Conservation (phyloP, 2,888 invertebrate genomes). For the Harpalus rufipes region DNA sequence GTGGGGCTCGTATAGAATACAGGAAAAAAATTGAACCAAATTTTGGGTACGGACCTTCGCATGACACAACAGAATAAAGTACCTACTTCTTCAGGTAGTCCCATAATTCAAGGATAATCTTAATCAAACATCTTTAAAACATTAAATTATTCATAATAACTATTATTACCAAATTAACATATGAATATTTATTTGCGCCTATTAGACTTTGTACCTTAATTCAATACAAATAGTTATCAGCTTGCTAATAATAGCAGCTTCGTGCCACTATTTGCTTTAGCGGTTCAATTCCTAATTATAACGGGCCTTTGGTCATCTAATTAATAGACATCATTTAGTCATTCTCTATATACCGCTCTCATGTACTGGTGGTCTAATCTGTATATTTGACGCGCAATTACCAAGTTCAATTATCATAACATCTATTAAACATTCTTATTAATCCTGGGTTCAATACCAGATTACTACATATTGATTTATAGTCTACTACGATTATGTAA, state of each 20-base stretch:
- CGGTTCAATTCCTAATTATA: not conserved
- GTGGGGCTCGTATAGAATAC: too few relatives aligned
- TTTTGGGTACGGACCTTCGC: too few relatives aligned
- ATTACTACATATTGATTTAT: not conserved
- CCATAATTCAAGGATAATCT: too few relatives aligned
- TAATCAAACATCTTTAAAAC: too few relatives aligned
- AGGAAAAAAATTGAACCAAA: too few relatives aligned
- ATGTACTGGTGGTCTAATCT: not conserved
- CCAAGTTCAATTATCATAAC: not conserved
- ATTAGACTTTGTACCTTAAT: not conserved
- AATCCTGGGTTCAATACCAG: not conserved
- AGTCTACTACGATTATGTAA: not conserved
- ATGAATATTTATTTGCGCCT: not conserved
- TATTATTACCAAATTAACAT: not conserved
- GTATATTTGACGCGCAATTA: not conserved
- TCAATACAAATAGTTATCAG: not conserved
- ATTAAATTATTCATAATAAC: too few relatives aligned
- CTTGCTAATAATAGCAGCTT: not conserved
- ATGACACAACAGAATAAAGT: too few relatives aligned
- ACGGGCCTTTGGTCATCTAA: not conserved
- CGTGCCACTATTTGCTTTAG: not conserved
- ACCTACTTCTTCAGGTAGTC: too few relatives aligned
- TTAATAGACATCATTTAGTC: not conserved
- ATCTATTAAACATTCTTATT: constrained; percentile 7
- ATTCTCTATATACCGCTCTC: not conserved